Conservation (phyloP, 1,140 invertebrate genomes). For the Neodiprion fabricii region DNA sequence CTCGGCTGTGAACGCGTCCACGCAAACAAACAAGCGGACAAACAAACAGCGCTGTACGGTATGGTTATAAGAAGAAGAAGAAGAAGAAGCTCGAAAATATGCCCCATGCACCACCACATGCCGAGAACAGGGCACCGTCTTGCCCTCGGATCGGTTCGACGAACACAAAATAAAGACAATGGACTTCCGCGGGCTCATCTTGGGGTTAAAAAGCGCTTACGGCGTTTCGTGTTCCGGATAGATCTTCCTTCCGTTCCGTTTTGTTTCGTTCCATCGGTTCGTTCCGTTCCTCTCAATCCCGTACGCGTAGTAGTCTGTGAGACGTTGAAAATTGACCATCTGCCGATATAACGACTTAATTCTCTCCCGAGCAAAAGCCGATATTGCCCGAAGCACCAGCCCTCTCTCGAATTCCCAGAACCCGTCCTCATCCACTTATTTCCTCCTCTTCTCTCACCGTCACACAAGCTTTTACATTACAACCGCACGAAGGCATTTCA, state of each 20-base stretch:
- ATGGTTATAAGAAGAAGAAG: slow-evolving; percentile 12
- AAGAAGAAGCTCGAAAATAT: slow-evolving; percentile 32
- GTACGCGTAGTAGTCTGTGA: not conserved
- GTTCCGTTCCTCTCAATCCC: too few species aligned
- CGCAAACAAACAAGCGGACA: slow-evolving; percentile 4
- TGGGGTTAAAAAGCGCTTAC: slow-evolving; percentile 13
- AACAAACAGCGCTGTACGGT: slow-evolving; percentile 24
- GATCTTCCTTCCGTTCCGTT: not conserved
- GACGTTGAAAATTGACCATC: slow-evolving; percentile 44
- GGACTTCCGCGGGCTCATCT: slow-evolving; percentile 21
- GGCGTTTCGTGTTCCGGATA: slow-evolving; percentile 9
- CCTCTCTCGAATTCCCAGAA: not conserved
- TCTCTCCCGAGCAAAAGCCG: slow-evolving; percentile 26
- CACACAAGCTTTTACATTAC: too few species aligned
- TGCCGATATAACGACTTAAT: slow-evolving; percentile 60
- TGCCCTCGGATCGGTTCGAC: slow-evolving; percentile 17
- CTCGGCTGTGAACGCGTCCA: not conserved
- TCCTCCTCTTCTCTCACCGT: not conserved
- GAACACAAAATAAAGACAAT: slow-evolving; percentile 42
- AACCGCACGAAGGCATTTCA: too few species aligned
- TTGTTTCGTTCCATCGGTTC: not conserved
- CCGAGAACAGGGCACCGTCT: slow-evolving; percentile 1
- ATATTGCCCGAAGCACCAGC: not conserved
- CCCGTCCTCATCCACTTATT: not conserved
- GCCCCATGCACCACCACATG: slow-evolving; percentile 23